Conservation (phyloP, 1,140 invertebrate genomes). For the Drosophila erecta region DNA sequence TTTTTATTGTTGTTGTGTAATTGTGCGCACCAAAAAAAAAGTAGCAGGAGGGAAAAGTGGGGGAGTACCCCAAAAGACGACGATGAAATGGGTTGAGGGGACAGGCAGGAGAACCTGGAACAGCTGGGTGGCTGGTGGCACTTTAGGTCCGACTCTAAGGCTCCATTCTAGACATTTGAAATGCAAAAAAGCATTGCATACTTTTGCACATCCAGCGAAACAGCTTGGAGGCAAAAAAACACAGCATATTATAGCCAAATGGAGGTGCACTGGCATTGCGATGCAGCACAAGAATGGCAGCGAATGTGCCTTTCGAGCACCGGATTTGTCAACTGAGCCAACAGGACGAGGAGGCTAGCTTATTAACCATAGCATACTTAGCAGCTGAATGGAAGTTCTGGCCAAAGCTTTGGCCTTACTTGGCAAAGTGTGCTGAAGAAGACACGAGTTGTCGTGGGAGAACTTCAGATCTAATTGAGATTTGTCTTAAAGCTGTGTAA, state of each 20-base stretch:
- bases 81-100: slow-evolving; percentile 64
- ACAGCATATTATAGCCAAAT: slow-evolving; percentile 33
- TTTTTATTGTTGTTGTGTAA: slow-evolving; percentile 71
- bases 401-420: neutral
- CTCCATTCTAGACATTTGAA: slow-evolving; percentile 51
- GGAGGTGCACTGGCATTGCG: slow-evolving; percentile 16
- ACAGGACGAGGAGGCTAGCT: slow-evolving; percentile 19
- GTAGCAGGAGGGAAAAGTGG: slow-evolving; percentile 19
- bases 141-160: slow-evolving; percentile 30
- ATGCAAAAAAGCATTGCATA: slow-evolving; percentile 53
- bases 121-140: slow-evolving; percentile 14
- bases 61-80: slow-evolving; percentile 2
- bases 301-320: slow-evolving; percentile 14
- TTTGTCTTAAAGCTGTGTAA: slow-evolving; percentile 5
- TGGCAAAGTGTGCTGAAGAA: neutral
- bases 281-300: slow-evolving; percentile 35
- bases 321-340: slow-evolving; percentile 18
- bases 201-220: slow-evolving; percentile 22
- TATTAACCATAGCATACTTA: slow-evolving; percentile 37
- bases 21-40: slow-evolving; percentile 67
- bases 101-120: neutral
- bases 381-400: slow-evolving; percentile 18
- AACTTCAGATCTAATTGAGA: slow-evolving; percentile 8
- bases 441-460: slow-evolving; percentile 7
- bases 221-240: slow-evolving; percentile 11